Evolutionary conservation across 1,140 invertebrate species (phyloP).

Genomic region (Ips nitidus): DNA sequence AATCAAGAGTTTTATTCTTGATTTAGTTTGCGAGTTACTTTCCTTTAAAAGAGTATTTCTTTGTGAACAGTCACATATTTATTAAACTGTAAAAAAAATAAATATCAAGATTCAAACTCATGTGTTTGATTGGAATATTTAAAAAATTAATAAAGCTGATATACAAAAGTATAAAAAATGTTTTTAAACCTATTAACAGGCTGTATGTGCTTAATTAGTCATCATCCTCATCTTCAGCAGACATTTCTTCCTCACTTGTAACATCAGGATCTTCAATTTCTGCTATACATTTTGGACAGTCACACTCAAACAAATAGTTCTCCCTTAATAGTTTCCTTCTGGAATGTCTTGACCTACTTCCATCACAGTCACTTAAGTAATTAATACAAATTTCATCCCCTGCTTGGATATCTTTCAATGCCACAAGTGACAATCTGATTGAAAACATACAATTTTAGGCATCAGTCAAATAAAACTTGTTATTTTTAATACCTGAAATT

Average conservation of each 20-base stretch:
- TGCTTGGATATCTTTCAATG: conserved; percentile 70
- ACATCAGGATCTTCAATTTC: conserved; percentile 77
- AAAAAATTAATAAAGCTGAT: no score
- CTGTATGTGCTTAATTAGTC: no score
- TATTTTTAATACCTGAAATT: conserved; percentile 58
- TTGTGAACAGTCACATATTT: no score
- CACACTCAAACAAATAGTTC: conserved; percentile 86
- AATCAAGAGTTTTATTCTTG: no score
- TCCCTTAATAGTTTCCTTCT: conserved; percentile 79
- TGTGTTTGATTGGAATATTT: no score
- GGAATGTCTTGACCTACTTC: conserved; percentile 79
- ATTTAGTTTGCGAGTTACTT: not conserved
- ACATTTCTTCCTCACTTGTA: conserved; percentile 69
- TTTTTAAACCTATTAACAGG: no score
- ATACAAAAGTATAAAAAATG: no score
- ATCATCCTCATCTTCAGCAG: conserved; percentile 54
- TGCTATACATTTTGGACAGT: conserved; percentile 75
- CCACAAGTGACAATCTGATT: conserved; percentile 67
- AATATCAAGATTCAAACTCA: no score
- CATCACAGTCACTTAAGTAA: conserved; percentile 84
- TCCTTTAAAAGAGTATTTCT: not conserved
- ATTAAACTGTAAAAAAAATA: no score
- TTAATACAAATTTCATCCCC: conserved; percentile 90
- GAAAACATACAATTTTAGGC: not conserved
- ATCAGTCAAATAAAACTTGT: not conserved